Conservation (phyloP, 2,888 invertebrate species). For the Pecten maximus region DNA sequence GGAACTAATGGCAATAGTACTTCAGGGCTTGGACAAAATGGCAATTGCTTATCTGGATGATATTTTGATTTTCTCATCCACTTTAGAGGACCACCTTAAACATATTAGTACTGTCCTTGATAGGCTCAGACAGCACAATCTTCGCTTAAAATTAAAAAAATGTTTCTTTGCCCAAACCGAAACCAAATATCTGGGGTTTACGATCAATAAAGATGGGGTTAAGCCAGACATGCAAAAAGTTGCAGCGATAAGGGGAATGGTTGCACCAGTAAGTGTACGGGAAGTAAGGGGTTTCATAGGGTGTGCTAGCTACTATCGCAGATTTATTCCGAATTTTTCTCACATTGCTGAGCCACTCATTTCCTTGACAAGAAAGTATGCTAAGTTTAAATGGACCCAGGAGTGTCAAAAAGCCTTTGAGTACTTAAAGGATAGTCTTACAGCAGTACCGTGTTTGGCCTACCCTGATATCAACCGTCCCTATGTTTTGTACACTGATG, state of each 20-base stretch:
- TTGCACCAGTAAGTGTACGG: not conserved
- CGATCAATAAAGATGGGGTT: too few species aligned
- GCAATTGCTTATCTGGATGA: slow-evolving; percentile 45
- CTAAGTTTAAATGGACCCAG: not conserved
- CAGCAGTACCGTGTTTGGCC: not conserved
- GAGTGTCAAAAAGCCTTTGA: not conserved
- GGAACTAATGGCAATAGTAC: too few species aligned
- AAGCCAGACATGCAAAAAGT: too few species aligned
- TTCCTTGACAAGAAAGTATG: not conserved
- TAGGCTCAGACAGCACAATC: slow-evolving; percentile 36
- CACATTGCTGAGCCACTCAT: not conserved
- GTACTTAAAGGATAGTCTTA: not conserved
- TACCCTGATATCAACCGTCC: too few species aligned
- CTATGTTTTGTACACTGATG: too few species aligned
- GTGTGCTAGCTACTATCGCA: not conserved
- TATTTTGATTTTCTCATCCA: slow-evolving; percentile 36
- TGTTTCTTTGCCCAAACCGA: too few species aligned
- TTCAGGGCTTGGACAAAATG: slow-evolving; percentile 37
- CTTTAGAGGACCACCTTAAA: slow-evolving; percentile 31
- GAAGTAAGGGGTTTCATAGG: not conserved
- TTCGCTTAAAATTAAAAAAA: slow-evolving; percentile 38
- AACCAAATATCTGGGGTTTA: too few species aligned
- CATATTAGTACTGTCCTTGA: slow-evolving; percentile 35
- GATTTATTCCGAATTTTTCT: not conserved
- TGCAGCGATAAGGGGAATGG: not conserved